These are phyloP conservation scores for Falco berigora DNA, from an alignment of 2,797 vertebrate species.

Conservation along the genomic window DNA sequence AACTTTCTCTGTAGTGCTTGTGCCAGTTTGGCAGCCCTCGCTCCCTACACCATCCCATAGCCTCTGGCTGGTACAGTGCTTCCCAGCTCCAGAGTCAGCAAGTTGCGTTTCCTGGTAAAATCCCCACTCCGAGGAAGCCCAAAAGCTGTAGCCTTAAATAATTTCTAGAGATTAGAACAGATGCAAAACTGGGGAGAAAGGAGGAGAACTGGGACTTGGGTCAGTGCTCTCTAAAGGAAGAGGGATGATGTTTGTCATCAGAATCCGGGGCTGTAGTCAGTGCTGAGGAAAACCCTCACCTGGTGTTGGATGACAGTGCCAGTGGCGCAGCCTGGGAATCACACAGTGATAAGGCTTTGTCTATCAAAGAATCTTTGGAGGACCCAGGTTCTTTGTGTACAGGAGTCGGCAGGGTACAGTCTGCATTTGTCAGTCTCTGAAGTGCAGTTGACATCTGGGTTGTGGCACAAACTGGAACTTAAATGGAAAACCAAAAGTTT, in stretches of 20 bases:
- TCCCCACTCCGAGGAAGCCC: neutral
- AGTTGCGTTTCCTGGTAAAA: neutral
- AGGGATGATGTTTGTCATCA: rapidly evolving
- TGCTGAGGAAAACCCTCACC: neutral
- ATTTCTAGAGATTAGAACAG: neutral
- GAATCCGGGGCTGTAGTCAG: neutral
- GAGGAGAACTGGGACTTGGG: neutral
- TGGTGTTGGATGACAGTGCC: neutral
- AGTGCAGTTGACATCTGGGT: neutral
- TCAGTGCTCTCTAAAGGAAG: neutral
- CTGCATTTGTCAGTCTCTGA: neutral
- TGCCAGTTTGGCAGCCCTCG: constrained; percentile 7
- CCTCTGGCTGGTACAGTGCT: neutral
- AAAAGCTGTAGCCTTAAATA: neutral
- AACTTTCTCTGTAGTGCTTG: neutral
- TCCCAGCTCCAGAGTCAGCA: neutral
- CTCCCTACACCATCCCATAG: neutral
- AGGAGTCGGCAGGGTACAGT: neutral
- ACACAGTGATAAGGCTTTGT: rapidly evolving
- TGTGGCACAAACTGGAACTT: neutral
- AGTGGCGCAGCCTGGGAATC: neutral
- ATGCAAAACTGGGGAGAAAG: neutral
- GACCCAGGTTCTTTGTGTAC: neutral
- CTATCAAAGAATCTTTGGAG: neutral
- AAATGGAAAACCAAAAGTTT: neutral